Conservation (phyloP, 30 jellyfish, hydroid and myxozoan species). For the Turritopsis dohrnii region DNA sequence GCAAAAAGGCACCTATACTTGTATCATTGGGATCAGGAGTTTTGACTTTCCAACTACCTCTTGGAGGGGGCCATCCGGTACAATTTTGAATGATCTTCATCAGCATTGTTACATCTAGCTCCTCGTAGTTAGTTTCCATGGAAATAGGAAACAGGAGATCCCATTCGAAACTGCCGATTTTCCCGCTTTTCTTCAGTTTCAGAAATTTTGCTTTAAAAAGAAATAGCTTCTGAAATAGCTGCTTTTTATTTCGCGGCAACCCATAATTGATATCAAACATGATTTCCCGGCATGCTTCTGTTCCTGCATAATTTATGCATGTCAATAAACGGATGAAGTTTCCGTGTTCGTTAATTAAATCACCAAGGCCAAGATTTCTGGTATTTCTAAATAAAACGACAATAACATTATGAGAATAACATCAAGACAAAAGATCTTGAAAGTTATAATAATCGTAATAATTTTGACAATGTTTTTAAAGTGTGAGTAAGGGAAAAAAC, state of each 20-base stretch:
- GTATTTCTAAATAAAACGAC: not conserved
- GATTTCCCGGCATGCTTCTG: not conserved
- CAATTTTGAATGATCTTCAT: not conserved
- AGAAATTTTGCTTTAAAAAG: not conserved
- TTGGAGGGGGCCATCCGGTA: constrained; percentile 7
- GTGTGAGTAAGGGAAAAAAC: too few relatives aligned
- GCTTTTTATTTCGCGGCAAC: constrained; percentile 8
- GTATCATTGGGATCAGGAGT: not conserved
- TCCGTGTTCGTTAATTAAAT: not conserved
- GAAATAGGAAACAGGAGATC: constrained; percentile 1
- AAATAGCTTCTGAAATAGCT: not conserved
- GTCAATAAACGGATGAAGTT: not conserved
- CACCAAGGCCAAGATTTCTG: not conserved
- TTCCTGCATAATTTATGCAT: constrained; percentile 15
- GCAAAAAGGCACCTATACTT: not conserved
- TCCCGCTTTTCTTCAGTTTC: not conserved
- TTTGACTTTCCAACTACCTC: constrained; percentile 1
- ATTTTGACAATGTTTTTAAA: too few relatives aligned
- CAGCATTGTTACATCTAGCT: not conserved
- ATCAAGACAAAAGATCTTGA: not conserved
- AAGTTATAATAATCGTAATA: not conserved
- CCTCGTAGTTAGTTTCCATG: not conserved
- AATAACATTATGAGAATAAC: not conserved
- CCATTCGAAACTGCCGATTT: not conserved
- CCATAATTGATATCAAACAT: not conserved